Evolutionary conservation across 2,888 invertebrate genomes (phyloP), one percentile per base, ranked within the genome.

Genomic region (Operophtera brumata): DNA sequence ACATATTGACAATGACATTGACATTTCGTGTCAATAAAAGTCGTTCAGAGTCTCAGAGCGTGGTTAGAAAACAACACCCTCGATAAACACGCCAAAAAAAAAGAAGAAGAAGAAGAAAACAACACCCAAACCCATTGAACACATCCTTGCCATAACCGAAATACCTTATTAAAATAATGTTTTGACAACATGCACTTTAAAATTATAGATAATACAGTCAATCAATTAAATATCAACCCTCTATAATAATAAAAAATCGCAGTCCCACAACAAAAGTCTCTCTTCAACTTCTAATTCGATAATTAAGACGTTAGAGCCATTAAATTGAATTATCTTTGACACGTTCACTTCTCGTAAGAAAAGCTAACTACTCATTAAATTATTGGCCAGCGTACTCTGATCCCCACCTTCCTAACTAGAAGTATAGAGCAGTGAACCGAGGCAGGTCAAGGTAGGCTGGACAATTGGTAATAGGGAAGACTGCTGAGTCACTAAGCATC

Each of bases 311-410:
- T 78, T 73, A 65, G 65, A 65, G 67, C 85, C 85, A 87, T 88
- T 84, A 89, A 85, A 89, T 84, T 77, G 81, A 88, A 88, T 90
- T 89, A 88, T 84, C 84, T 86, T 84, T 84, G 88, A 88, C 86
- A 84, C 73, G 82, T 85, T 84, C 85, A 84, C 82, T 71, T 87
- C 81, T 73, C 71, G 73, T 66, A 67, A 81, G 82, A 86, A 83
- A 86, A 82, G 79, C 80, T 82, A 84, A 86, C 88, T 86, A 80
- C 81, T 83, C 84, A 86, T 89, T 88, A 86, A 59, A 56, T 56
- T 73, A 72, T 71, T 65, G 73, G 68, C 86, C 80, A 78, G 25
- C 10, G 3, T 59, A 47, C 6, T 0, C 13, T 57, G 80, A 78
- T n/a, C 80, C 64, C 41, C 48, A 9, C 34, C n/a, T 30, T 39